Evolutionary conservation across 2,888 invertebrate species (phyloP).

Genomic region (Scelioninae gen. 1): DNA sequence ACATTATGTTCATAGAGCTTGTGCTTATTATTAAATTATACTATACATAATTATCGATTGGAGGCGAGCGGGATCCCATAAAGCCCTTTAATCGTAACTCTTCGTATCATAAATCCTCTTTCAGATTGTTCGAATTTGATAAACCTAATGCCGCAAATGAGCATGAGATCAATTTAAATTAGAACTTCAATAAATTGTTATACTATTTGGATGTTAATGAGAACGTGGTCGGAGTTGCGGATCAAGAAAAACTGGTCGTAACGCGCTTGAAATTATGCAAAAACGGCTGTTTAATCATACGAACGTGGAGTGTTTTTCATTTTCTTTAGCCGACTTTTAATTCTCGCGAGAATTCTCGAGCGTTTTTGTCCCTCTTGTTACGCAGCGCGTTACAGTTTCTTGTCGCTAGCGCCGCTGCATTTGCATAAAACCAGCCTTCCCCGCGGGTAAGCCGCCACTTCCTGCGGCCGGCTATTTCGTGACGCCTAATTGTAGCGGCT

Average conservation of each 20-base stretch:
- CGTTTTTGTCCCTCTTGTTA: conserved; percentile 4
- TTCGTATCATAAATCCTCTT: conserved; percentile 37
- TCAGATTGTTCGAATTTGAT: conserved; percentile 32
- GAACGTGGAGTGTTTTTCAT: conserved; percentile 14
- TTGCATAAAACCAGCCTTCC: conserved; percentile 12
- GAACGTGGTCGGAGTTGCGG: conserved; percentile 2
- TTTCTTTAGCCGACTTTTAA: neutral
- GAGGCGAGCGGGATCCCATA: too few species aligned
- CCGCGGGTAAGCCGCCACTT: too few species aligned
- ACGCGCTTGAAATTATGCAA: conserved; percentile 5
- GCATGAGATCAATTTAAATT: conserved; percentile 33
- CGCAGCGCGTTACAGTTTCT: conserved; percentile 1
- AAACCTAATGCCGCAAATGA: conserved; percentile 38
- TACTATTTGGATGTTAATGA: conserved; percentile 42
- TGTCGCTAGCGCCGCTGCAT: neutral
- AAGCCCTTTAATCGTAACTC: conserved; percentile 33
- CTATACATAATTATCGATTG: too few species aligned
- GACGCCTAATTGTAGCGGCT: too few species aligned
- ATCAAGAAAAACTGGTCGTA: conserved; percentile 39
- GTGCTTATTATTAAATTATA: too few species aligned
- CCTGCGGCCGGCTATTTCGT: too few species aligned
- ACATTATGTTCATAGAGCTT: too few species aligned
- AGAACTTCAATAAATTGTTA: conserved; percentile 41
- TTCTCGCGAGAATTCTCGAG: conserved; percentile 1
- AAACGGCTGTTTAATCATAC: conserved; percentile 24